Evolutionary conservation across 2,888 invertebrate species (phyloP), one percentile per base, ranked within the genome.

Genomic region (Habroteleia sp.): DNA sequence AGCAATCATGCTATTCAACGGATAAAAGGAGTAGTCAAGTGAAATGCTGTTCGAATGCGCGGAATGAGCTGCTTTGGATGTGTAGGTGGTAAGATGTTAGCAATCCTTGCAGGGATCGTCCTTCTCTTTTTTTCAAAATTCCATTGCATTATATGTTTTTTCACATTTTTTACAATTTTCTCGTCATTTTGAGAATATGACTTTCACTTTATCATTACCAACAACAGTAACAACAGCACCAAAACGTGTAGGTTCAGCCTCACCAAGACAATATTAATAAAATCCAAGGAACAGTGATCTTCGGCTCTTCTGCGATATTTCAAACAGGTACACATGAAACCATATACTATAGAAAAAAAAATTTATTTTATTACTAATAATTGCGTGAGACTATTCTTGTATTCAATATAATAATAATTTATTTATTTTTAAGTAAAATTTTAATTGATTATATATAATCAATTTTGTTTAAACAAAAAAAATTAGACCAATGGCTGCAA

Each of bases 81-180:
- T 89, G 87, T 89, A 90, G 89, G 89, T 87, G 89, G 89, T 87
- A 90, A 90, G 85, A 89, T 88, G 84, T 82, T 90, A 88, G 90
- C 89, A 82, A 91, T 89, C 79, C 90, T 85, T 77, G 76, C 81
- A 82, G 80, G 82, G 82, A 20, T 27, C 16, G 25, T 35, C 62
- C 65, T 76, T 54, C 41, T 63, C 33, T 4, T 17, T 33, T 33
- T 7, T 33, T 42, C 10, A 2, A 37, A 14, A 25, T 7, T 1
- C 7, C 4, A 25, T 6, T 29, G 10, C 10, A 10, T 10, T 17
- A 5, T 69, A 62, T 37, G 1, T 44, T 27, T 46, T 29, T 27
- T 20, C 20, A 20, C 31, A 11, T 35, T 17, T 39, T 8, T 37
- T 39, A n/a, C 13, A 39, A 54, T 41, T 31, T 20, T 68, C 42